Percentiles rank a stretch among this genome's conserved stretches.
phyloP scores from a whole-genome alignment of 2,888 invertebrate genomes.

The Drosophila pseudotalamancana region DNA sequence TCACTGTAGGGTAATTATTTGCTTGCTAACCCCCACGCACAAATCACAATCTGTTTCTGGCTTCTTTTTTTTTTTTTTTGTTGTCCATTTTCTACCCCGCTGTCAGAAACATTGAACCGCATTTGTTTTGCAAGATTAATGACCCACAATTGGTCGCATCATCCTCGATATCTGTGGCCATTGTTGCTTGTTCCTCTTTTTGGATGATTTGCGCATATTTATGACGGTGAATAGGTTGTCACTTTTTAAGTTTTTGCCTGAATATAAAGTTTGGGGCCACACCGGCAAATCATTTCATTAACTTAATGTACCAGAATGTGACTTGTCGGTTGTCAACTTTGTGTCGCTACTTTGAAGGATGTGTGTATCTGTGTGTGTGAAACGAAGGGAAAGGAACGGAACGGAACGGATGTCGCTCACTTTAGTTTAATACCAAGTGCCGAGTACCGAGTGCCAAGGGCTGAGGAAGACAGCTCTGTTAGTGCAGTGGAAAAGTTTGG shows the following conservation, averaged over 20 bases:
- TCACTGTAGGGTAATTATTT: conserved; percentile 26
- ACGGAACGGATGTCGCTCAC: conserved; percentile 45
- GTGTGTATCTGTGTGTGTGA: conserved; percentile 9
- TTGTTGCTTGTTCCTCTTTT: conserved; percentile 29
- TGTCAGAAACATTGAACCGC: conserved; percentile 79
- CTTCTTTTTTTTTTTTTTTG: background rate
- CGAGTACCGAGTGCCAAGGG: conserved; percentile 10
- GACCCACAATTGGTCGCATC: conserved; percentile 65
- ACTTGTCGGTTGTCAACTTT: conserved; percentile 80
- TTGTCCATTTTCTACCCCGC: conserved; percentile 29
- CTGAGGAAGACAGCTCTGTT: conserved; percentile 54
- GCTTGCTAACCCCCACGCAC: background rate
- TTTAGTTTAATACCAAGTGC: conserved; percentile 65
- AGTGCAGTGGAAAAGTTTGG: conserved; percentile 61
- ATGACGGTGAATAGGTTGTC: conserved; percentile 50
- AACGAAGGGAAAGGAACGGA: too few species aligned
- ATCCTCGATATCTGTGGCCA: conserved; percentile 28
- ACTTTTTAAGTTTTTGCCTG: conserved; percentile 53
- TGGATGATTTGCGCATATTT: conserved; percentile 67
- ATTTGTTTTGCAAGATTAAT: conserved; percentile 78
- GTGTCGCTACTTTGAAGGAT: conserved; percentile 39
- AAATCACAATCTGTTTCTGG: background rate
- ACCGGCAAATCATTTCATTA: conserved; percentile 70
- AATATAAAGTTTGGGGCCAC: background rate
- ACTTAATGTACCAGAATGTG: conserved; percentile 74